Evolutionary conservation across 2,888 invertebrate species (phyloP).

Genomic region (Operophtera brumata): DNA sequence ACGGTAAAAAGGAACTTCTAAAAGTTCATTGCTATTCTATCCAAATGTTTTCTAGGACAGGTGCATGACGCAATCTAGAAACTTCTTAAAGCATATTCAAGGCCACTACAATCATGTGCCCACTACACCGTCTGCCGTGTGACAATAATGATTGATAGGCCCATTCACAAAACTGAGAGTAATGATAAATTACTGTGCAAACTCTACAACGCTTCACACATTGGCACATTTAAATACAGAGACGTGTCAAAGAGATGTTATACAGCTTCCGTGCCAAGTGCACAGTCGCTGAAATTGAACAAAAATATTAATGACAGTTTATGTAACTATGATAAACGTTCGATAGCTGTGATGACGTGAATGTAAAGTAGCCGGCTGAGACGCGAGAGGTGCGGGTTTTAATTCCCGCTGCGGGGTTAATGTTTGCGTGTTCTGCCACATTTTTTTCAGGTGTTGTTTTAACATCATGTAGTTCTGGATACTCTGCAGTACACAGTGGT

Average conservation of each 20-base stretch:
- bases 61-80: conserved; percentile 19
- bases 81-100: conserved; percentile 15
- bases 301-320: too few species aligned
- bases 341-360: too few species aligned
- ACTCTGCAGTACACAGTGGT: too few species aligned
- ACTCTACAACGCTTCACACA: conserved; percentile 2
- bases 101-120: conserved; percentile 8
- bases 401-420: too few species aligned
- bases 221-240: conserved; percentile 2
- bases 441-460: too few species aligned
- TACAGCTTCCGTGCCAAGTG: background rate
- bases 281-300: background rate
- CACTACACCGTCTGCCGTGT: conserved; percentile 13
- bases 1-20: background rate
- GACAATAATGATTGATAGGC: conserved; percentile 15
- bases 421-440: too few species aligned
- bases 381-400: too few species aligned
- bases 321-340: too few species aligned
- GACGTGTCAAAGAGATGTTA: background rate
- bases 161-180: conserved; percentile 19
- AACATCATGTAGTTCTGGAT: too few species aligned
- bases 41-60: conserved; percentile 14
- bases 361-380: too few species aligned
- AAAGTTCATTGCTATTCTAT: conserved; percentile 2
- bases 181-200: conserved; percentile 10